phyloP scores from a whole-genome alignment of 2,888 invertebrate species.

The Steromphala cineraria region DNA sequence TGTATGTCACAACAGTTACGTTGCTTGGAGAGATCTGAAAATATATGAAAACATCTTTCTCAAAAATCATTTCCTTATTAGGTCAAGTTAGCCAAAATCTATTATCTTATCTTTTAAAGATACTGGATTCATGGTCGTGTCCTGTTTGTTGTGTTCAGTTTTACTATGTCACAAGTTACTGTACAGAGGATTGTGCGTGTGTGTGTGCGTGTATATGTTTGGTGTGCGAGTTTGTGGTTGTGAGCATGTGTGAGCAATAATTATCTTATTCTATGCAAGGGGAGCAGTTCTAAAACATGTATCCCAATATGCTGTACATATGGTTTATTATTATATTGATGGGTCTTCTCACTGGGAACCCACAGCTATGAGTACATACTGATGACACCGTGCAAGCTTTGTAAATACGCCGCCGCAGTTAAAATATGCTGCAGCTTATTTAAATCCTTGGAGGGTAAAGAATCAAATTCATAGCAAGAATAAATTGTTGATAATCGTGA shows the following conservation, averaged over 20 bases:
- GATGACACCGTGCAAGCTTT: slow-evolving; percentile 16
- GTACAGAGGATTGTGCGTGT: not conserved
- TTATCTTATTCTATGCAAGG: slow-evolving; percentile 12
- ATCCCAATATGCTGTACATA: slow-evolving; percentile 6
- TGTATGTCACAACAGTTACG: too few species aligned
- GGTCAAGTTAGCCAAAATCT: too few species aligned
- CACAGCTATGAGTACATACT: slow-evolving; percentile 2
- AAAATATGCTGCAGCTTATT: slow-evolving; percentile 16
- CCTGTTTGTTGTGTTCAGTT: slow-evolving; percentile 2
- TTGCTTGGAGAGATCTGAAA: too few species aligned
- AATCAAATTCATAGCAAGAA: slow-evolving; percentile 5
- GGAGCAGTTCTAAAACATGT: slow-evolving; percentile 7
- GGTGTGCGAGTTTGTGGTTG: not conserved
- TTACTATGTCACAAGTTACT: not conserved
- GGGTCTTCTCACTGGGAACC: not conserved
- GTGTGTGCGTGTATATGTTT: too few species aligned
- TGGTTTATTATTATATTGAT: slow-evolving; percentile 1
- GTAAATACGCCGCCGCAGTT: slow-evolving; percentile 14
- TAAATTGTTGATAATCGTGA: not conserved
- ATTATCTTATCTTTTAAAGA: too few species aligned
- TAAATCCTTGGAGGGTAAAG: slow-evolving; percentile 11
- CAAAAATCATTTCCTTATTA: too few species aligned
- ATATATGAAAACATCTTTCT: too few species aligned
- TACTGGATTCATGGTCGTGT: not conserved
- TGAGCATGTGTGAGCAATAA: slow-evolving; percentile 13